Base-by-base conservation (phyloP, 2,888 invertebrate genomes). In the Pinctada fucata region DNA sequence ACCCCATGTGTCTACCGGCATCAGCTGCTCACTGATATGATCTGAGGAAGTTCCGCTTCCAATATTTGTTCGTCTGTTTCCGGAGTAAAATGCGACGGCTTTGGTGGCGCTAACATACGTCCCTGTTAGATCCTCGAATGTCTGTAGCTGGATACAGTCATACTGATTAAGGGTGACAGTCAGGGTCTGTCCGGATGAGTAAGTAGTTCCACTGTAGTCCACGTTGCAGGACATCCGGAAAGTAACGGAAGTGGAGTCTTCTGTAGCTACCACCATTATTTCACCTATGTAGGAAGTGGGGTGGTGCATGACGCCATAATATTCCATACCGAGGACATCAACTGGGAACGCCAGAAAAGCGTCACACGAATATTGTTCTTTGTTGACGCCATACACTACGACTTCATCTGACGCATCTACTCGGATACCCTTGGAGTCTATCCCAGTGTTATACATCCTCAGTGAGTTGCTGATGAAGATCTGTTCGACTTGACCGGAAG, bases 1-100 rank as follows among this genome's bases (percentile, higher is more conserved):
- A 31, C 90, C 90, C 90, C 90, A 91, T 2, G 88, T 87, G 58
- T 85, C 80, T 2, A 88, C 82, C 0, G 88, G 87, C 45, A 85
- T 79, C 73, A 90, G 48, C 81, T 87, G 86, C 69, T 88, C 90
- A 13, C 88, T 85, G 65, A 90, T 76, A 79, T 89, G 88, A 70
- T 77, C 79, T 45, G 77, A 78, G 48, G 80, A 73, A 4, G 72
- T 51, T 45, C 83, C 84, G 8, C 72, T 77, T 10, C 71, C 75
- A 16, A 79, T 84, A 16, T 83, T 83, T 5, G 87, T 85, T 75
- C 85, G 83, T 68, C 75, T 76, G 75, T 88, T 87, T n/a, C 90
- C 90, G 13, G 86, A 83, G 16, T 89, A 83, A 10, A 89, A 87
- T 2, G 85, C 83, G 3, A 91, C 79, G 1, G 84, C 85, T 75